Evolutionary conservation across 2,113 vertebrate genomes (phyloP).

Genomic region (Gymnorhina tibicen): DNA sequence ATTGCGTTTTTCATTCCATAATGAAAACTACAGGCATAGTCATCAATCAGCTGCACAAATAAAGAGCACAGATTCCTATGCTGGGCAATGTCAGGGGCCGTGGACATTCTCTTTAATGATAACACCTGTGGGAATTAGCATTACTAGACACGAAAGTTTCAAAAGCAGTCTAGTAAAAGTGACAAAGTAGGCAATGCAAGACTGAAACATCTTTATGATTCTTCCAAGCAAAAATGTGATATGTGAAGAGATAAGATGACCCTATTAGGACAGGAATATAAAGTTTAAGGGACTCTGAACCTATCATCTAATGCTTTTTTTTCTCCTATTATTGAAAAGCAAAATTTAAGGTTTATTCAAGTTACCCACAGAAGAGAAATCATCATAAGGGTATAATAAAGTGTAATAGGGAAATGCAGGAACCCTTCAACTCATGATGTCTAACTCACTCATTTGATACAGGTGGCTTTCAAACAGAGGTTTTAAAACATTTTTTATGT

Average conservation of each 20-base stretch:
- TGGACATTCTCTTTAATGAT: not conserved
- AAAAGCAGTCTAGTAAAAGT: not conserved
- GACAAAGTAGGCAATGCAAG: not conserved
- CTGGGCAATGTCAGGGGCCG: not conserved
- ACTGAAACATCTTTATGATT: not conserved
- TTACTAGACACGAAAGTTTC: not conserved
- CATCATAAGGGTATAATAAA: not conserved
- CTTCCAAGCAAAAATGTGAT: not conserved
- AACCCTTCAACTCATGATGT: not conserved
- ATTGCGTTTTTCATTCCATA: constrained; percentile 2
- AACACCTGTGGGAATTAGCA: not conserved
- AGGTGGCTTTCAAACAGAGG: not conserved
- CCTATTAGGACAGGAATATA: not conserved
- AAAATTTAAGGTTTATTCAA: not conserved
- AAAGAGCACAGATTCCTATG: not conserved
- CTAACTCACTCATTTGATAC: not conserved
- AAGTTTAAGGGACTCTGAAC: not conserved
- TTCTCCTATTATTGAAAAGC: not conserved
- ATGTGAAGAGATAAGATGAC: not conserved
- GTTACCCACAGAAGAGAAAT: not conserved
- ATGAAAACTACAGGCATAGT: not conserved
- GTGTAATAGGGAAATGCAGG: not conserved
- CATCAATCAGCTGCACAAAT: constrained; percentile 19
- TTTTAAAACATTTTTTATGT: not conserved
- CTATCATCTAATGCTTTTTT: not conserved